phyloP scores from a whole-genome alignment of 2,888 invertebrate genomes.

The Mechanitis messenoides region DNA sequence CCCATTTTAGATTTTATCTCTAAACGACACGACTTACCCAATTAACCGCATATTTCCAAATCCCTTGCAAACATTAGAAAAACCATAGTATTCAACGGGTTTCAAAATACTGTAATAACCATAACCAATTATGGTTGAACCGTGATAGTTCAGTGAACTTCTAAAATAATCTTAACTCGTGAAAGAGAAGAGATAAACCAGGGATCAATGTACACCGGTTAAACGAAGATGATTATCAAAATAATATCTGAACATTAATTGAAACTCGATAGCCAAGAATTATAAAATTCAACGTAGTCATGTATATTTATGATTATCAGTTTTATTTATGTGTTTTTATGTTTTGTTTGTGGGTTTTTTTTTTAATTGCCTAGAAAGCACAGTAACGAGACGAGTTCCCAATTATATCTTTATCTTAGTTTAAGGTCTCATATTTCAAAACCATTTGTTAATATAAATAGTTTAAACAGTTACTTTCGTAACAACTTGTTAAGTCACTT shows the following conservation, averaged over 20 bases:
- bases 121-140: constrained; percentile 14
- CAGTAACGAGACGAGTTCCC: background rate
- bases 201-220: constrained; percentile 16
- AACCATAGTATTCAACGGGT: constrained; percentile 13
- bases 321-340: constrained; percentile 16
- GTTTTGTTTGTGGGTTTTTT: constrained; percentile 15
- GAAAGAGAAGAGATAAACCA: constrained; percentile 5
- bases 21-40: background rate
- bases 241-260: constrained; percentile 32
- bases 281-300: constrained; percentile 29
- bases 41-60: constrained; percentile 9
- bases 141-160: constrained; percentile 15
- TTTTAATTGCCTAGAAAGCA: constrained; percentile 19
- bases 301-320: constrained; percentile 24
- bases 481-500: no score
- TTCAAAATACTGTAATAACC: constrained; percentile 9
- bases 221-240: constrained; percentile 28
- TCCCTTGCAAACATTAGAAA: constrained; percentile 10
- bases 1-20: constrained; percentile 1
- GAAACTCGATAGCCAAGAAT: constrained; percentile 33
- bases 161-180: background rate
- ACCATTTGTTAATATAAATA: no score
- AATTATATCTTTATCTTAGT: background rate
- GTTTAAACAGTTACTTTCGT: no score
- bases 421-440: no score